A percentile compares a stretch with the other conserved stretches of the same genome.
Evolutionary conservation across 2,113 vertebrate genomes (phyloP).

Genomic region (Garra rufa): DNA sequence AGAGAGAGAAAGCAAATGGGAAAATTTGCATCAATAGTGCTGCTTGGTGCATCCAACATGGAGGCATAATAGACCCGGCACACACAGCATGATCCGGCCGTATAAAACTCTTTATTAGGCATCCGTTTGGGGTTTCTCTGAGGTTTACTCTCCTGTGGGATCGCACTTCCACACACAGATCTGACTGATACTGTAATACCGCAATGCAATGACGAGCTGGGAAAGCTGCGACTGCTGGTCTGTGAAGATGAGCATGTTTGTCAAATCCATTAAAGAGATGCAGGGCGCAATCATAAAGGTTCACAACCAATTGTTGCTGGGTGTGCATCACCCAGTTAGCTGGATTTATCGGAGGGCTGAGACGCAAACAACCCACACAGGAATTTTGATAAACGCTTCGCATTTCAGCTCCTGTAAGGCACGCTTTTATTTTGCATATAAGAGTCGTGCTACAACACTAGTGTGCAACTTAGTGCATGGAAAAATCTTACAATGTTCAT

Average conservation of each 20-base stretch:
- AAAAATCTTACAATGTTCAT: neutral
- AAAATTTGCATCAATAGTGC: constrained; percentile 41
- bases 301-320: constrained; percentile 12
- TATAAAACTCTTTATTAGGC: constrained; percentile 46
- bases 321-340: neutral
- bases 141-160: constrained; percentile 19
- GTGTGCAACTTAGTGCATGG: neutral
- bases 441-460: neutral
- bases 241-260: constrained; percentile 14
- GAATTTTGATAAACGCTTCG: constrained; percentile 10
- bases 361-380: constrained; percentile 8
- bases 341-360: constrained; percentile 30
- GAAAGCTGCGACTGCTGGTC: neutral
- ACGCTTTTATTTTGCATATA: neutral
- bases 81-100: constrained; percentile 8
- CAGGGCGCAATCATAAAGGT: constrained; percentile 18
- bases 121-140: constrained; percentile 23
- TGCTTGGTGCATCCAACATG: neutral
- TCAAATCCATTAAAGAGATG: constrained; percentile 38
- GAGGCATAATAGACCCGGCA: constrained; percentile 1
- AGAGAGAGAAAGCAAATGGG: constrained; percentile 47
- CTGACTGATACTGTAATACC: constrained; percentile 22
- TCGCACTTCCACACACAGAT: constrained; percentile 34
- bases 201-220: neutral
- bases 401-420: neutral